These are phyloP conservation scores for Tachysurus vachellii DNA, from an alignment of 2,113 vertebrate genomes.

Conservation along the genomic window DNA sequence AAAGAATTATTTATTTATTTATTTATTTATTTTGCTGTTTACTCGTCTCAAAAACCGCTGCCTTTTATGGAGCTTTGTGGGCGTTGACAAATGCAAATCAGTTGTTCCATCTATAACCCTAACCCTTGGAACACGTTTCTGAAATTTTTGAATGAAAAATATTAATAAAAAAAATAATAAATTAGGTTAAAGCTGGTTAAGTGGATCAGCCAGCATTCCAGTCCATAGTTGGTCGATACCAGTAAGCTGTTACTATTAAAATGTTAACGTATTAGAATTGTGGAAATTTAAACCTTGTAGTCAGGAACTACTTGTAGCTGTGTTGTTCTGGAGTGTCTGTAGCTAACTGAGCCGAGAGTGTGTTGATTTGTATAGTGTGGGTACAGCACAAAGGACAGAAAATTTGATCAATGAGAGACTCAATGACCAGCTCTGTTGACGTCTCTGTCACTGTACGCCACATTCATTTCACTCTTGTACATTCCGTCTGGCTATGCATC, in stretches of 20 bases:
- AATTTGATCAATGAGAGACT: conserved; percentile 8
- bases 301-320: not conserved
- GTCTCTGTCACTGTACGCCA: not conserved
- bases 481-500: conserved; percentile 8
- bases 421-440: not conserved
- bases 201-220: not conserved
- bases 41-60: not conserved
- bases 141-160: not conserved
- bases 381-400: not conserved
- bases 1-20: not conserved
- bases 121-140: not conserved
- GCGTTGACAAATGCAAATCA: not conserved
- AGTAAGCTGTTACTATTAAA: not conserved
- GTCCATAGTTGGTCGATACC: not conserved
- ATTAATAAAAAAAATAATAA: not conserved
- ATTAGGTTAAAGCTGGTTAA: not conserved
- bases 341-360: not conserved
- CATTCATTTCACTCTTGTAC: conserved; percentile 14
- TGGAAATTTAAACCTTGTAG: not conserved
- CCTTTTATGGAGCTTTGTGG: not conserved
- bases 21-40: not conserved
- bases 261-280: not conserved
- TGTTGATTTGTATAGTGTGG: not conserved
- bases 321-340: not conserved
- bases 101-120: too few relatives aligned